phyloP scores from a whole-genome alignment of 2,888 invertebrate species.

The Meiosimyza decipiens region DNA sequence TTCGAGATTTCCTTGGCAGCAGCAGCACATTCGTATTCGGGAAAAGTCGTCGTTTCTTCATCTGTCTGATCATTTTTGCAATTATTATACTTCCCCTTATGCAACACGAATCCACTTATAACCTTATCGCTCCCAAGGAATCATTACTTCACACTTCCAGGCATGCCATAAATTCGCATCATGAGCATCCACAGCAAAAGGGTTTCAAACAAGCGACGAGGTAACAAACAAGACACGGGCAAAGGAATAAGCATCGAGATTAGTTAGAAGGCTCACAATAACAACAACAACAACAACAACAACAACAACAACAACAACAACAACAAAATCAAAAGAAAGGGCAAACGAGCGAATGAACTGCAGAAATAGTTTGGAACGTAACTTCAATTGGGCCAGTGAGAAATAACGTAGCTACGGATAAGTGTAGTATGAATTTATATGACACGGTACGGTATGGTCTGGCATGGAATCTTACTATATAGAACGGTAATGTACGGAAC shows the following conservation, averaged over 20 bases:
- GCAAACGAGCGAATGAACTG: neutral
- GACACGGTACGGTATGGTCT: too few species aligned
- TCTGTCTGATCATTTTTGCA: slow-evolving; percentile 48
- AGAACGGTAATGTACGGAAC: too few species aligned
- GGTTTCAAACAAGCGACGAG: neutral
- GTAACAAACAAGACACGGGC: neutral
- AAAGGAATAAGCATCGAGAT: slow-evolving; percentile 18
- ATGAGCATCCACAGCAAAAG: slow-evolving; percentile 7
- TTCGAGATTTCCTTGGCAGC: slow-evolving; percentile 36
- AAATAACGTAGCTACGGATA: too few species aligned
- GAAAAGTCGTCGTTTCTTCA: slow-evolving; percentile 26
- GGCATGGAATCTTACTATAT: too few species aligned
- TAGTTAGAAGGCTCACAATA: slow-evolving; percentile 4
- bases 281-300: slow-evolving; percentile 1
- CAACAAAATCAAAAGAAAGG: slow-evolving; percentile 13
- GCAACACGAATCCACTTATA: slow-evolving; percentile 35
- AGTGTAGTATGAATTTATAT: too few species aligned
- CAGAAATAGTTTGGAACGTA: neutral
- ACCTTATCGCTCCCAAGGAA: slow-evolving; percentile 63
- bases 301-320: neutral
- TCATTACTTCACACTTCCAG: slow-evolving; percentile 64
- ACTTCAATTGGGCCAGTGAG: too few species aligned
- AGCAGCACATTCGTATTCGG: slow-evolving; percentile 35
- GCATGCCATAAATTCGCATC: slow-evolving; percentile 36
- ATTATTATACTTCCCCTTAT: slow-evolving; percentile 40